A percentile compares a stretch with the other conserved stretches of the same genome.
Conservation (phyloP, 2,888 invertebrate species). For the Lutraria lutraria region DNA sequence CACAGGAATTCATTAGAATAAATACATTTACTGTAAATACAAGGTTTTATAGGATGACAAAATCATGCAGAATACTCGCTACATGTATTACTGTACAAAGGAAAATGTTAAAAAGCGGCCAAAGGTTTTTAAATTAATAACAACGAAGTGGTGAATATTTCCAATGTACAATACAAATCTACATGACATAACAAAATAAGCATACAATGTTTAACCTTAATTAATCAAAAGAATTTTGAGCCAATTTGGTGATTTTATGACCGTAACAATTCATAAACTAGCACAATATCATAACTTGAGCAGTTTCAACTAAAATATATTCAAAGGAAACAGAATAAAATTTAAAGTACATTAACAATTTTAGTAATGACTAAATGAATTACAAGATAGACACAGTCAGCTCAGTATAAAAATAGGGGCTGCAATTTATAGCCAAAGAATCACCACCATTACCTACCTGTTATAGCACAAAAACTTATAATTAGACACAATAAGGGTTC, state of each 20-base stretch:
- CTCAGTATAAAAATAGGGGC: too few relatives aligned
- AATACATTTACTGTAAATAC: conserved; percentile 7
- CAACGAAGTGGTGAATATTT: neutral
- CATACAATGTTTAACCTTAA: too few relatives aligned
- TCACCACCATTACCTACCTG: too few relatives aligned
- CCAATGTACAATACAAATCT: neutral
- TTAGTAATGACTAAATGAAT: too few relatives aligned
- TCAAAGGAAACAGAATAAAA: too few relatives aligned
- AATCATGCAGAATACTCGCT: neutral
- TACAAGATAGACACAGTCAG: too few relatives aligned
- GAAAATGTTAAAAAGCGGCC: neutral
- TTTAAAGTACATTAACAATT: too few relatives aligned
- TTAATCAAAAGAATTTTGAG: neutral
- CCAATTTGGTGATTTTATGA: neutral
- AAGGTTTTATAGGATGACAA: neutral
- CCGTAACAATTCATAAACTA: neutral
- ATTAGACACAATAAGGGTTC: too few relatives aligned
- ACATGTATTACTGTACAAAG: neutral
- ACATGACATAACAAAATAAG: neutral
- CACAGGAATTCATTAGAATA: neutral
- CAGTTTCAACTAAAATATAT: neutral
- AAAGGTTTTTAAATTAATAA: too few relatives aligned
- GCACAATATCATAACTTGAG: neutral
- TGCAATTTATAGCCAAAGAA: too few relatives aligned
- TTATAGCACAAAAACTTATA: too few relatives aligned